A percentile compares a stretch with the other conserved stretches of the same genome.
phyloP scores from a whole-genome alignment of 2,888 invertebrate genomes.

The Rhingia rostrata region DNA sequence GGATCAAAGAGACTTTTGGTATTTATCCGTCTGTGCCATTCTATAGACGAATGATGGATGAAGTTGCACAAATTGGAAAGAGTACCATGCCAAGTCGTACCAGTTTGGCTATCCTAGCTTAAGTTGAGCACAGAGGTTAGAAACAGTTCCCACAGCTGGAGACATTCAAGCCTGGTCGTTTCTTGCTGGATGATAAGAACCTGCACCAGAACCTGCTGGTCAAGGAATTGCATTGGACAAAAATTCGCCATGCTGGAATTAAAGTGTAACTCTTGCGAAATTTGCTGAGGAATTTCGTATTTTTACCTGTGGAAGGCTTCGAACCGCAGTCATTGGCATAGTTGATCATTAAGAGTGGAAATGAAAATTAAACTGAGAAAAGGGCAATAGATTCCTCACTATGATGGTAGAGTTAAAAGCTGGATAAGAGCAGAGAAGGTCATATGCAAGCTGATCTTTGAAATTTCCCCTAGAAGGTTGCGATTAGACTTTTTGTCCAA shows the following conservation, averaged over 20 bases:
- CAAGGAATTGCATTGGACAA: slow-evolving; percentile 82
- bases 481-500: no score
- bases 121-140: slow-evolving; percentile 83
- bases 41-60: slow-evolving; percentile 82
- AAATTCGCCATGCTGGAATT: slow-evolving; percentile 82
- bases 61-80: slow-evolving; percentile 83
- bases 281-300: slow-evolving; percentile 80
- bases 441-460: no score
- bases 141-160: slow-evolving; percentile 83
- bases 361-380: slow-evolving; percentile 79
- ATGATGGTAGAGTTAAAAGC: no score
- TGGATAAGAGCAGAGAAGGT: no score
- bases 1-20: slow-evolving; percentile 85
- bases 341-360: slow-evolving; percentile 80
- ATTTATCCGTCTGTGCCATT: slow-evolving; percentile 85
- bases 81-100: slow-evolving; percentile 82
- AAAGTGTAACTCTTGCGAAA: slow-evolving; percentile 79
- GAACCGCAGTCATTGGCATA: slow-evolving; percentile 78
- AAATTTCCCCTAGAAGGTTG: no score
- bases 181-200: slow-evolving; percentile 77
- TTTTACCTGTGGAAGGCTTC: slow-evolving; percentile 78
- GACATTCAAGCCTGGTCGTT: slow-evolving; percentile 81
- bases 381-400: neutral
- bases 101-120: slow-evolving; percentile 81
- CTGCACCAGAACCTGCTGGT: slow-evolving; percentile 82